A percentile compares a stretch with the other conserved stretches of the same genome.
phyloP scores from a whole-genome alignment of 1,140 invertebrate species.

The Scaptodrosophila lebanonensis region DNA sequence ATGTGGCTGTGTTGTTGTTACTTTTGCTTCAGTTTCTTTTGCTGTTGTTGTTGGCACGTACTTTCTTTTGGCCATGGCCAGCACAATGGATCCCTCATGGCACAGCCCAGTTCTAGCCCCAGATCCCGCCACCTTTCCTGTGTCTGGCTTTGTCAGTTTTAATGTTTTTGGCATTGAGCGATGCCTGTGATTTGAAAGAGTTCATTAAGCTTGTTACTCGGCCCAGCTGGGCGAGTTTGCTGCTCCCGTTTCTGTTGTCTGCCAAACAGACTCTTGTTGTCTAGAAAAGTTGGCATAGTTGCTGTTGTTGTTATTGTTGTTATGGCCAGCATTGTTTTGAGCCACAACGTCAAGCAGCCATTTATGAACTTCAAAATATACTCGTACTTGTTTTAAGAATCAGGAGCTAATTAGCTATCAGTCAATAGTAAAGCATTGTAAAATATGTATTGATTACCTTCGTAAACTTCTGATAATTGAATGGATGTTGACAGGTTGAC shows the following conservation, averaged over 20 bases:
- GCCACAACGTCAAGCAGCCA: too few species aligned
- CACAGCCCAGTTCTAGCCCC: slow-evolving; percentile 2
- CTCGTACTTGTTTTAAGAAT: too few species aligned
- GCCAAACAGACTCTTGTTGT: too few species aligned
- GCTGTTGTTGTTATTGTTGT: not conserved
- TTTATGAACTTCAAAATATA: too few species aligned
- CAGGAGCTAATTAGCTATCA: too few species aligned
- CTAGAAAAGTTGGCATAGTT: slow-evolving; percentile 17
- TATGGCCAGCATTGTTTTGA: too few species aligned
- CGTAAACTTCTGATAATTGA: too few species aligned
- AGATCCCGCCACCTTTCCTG: slow-evolving; percentile 7
- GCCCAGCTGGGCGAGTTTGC: slow-evolving; percentile 30
- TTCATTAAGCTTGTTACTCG: slow-evolving; percentile 64
- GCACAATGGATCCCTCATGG: not conserved
- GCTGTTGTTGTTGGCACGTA: slow-evolving; percentile 26
- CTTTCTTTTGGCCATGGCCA: not conserved
- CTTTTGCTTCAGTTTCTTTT: slow-evolving; percentile 10
- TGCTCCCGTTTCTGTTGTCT: too few species aligned
- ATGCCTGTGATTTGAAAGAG: slow-evolving; percentile 68
- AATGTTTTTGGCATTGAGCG: slow-evolving; percentile 68
- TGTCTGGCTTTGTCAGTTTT: slow-evolving; percentile 54
- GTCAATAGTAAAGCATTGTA: too few species aligned
- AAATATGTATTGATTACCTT: too few species aligned
- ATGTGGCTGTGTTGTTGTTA: slow-evolving; percentile 33
- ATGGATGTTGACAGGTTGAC: too few species aligned